Evolutionary conservation across 2,113 vertebrate genomes (phyloP), one percentile per base, ranked within the genome.

Genomic region (Odobenus rosmarus): DNA sequence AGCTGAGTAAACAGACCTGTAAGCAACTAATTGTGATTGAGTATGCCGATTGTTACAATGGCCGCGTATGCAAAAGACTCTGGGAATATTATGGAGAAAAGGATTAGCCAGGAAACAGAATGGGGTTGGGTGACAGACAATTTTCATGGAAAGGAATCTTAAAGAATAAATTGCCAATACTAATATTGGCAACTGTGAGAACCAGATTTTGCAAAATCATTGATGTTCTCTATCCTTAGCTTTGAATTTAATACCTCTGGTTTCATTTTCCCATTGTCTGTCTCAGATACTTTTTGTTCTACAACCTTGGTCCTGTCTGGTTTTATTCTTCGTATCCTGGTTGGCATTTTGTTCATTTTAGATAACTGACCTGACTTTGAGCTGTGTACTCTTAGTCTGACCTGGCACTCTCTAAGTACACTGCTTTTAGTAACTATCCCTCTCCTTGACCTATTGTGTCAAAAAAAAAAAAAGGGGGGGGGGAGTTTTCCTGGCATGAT

Each of bases 281-380:
- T 36, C 36, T 67, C 15, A 36, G 15, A 61, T 67, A n/a, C 23
- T 77, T 51, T 86, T 82, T 79, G 11, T 80, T 86, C 36, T 42
- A 24, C 46, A 80, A 5, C 12, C 26, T 93, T 93, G 62, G 14
- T 95, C 46, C 42, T 85, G 4, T 93, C 61, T 94, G 39, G 6
- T 82, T 95, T 97, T 96, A 71, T 85, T 90, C 62, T 90, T 83
- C 57, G 21, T n/a, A 36, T 94, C 46, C 28, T 91, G 26, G 55
- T 15, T 62, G 92, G 36, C 76, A 77, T 62, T n/a, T 69, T 36
- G 16, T 61, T 12, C 62, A 85, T 80, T 72, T 93, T 88, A 59
- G 77, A 39, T 80, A 33, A 79, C 18, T 88, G 90, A 77, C 69
- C 26, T 95, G 76, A 24, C 69, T 95, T 82, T 36, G 62, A 88